These are phyloP conservation scores for Allobates femoralis DNA, from an alignment of 2,797 vertebrate genomes.

Conservation along the genomic window DNA sequence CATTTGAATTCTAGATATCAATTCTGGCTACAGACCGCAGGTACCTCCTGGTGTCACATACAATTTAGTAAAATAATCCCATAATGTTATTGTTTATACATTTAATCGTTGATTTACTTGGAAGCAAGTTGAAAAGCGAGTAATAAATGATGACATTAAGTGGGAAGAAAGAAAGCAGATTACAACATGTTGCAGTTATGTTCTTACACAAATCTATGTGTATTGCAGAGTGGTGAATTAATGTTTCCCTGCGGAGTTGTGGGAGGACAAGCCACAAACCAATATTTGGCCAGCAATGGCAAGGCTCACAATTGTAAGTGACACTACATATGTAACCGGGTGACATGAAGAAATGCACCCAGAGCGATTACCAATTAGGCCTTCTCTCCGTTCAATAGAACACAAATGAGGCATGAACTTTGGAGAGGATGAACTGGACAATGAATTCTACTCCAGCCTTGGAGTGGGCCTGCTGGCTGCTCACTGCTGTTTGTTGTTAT, in stretches of 20 bases:
- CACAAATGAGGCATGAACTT: slow-evolving; percentile 62
- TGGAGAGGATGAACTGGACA: slow-evolving; percentile 37
- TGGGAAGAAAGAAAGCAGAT: slow-evolving; percentile 59
- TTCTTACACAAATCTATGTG: slow-evolving; percentile 48
- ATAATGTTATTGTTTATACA: slow-evolving; percentile 16
- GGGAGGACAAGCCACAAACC: slow-evolving; percentile 45
- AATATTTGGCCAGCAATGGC: slow-evolving; percentile 20
- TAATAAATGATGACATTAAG: slow-evolving; percentile 50
- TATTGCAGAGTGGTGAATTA: slow-evolving; percentile 35
- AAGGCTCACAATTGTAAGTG: slow-evolving; percentile 38
- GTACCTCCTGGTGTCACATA: neutral
- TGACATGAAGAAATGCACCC: slow-evolving; percentile 65
- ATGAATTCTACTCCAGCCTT: slow-evolving; percentile 70
- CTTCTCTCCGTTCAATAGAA: slow-evolving; percentile 66
- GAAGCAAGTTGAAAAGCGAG: slow-evolving; percentile 6
- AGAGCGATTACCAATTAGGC: slow-evolving; percentile 70
- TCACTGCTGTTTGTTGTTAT: slow-evolving; percentile 81
- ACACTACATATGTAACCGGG: slow-evolving; percentile 53
- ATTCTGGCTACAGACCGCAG: neutral
- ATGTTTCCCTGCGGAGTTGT: slow-evolving; percentile 49
- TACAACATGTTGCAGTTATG: slow-evolving; percentile 54
- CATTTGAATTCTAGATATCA: neutral
- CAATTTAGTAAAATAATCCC: neutral
- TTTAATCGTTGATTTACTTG: slow-evolving; percentile 24
- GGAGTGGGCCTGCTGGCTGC: slow-evolving; percentile 75